Evolutionary conservation across 92 coral and sea anemone species (phyloP).

Genomic region (Anthopleura xanthogrammica): DNA sequence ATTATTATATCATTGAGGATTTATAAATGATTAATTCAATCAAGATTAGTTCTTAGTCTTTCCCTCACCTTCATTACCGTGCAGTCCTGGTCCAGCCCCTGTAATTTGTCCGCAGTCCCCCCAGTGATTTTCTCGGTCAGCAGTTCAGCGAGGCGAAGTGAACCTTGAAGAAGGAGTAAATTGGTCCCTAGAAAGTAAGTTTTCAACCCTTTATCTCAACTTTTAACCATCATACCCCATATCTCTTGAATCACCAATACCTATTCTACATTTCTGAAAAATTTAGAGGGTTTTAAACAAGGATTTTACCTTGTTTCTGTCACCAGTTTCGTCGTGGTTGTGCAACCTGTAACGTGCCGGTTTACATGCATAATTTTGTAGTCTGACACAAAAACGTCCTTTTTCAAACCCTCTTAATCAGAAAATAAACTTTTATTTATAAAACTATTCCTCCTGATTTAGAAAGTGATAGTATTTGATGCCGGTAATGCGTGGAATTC

Average conservation of each 20-base stretch:
- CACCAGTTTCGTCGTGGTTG: slow-evolving; percentile 23
- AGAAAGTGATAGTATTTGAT: background rate
- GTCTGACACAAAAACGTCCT: background rate
- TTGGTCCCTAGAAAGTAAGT: slow-evolving; percentile 55
- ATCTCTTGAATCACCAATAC: background rate
- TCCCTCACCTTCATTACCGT: background rate
- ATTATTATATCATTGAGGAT: background rate
- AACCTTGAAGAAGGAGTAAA: slow-evolving; percentile 32
- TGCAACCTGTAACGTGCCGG: slow-evolving; percentile 41
- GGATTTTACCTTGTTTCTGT: background rate
- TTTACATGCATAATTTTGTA: slow-evolving; percentile 15
- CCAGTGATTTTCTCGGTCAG: slow-evolving; percentile 52
- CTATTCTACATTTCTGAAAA: slow-evolving; percentile 19
- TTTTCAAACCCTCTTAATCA: background rate
- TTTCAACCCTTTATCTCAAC: slow-evolving; percentile 4
- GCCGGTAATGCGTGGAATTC: background rate
- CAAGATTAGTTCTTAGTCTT: background rate
- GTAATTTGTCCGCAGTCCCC: slow-evolving; percentile 56
- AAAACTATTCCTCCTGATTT: background rate
- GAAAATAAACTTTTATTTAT: background rate
- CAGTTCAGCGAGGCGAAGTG: slow-evolving; percentile 47
- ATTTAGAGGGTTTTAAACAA: background rate
- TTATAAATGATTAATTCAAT: background rate
- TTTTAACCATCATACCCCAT: background rate
- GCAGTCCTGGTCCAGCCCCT: slow-evolving; percentile 48